phyloP scores from a whole-genome alignment of 2,797 vertebrate species.

The Psittacula derbiana region DNA sequence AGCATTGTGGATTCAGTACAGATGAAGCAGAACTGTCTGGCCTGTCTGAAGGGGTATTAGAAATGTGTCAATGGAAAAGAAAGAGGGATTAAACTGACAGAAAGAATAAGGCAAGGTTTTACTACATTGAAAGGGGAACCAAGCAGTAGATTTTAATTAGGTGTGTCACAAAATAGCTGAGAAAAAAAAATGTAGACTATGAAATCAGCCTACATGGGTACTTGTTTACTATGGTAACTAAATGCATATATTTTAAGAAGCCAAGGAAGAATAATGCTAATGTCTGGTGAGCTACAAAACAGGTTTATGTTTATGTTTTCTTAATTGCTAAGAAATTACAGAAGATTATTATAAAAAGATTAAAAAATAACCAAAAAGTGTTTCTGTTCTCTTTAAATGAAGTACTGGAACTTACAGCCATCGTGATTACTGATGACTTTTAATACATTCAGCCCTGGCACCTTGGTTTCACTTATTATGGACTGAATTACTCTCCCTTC shows the following conservation, averaged over 20 bases:
- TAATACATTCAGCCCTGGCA: neutral
- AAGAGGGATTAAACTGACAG: conserved; percentile 53
- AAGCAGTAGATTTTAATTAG: conserved; percentile 64
- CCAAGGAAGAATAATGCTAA: neutral
- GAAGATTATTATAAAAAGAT: neutral
- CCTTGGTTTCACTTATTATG: neutral
- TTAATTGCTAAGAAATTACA: neutral
- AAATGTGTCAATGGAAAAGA: conserved; percentile 53
- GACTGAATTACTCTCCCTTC: neutral
- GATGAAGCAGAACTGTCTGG: neutral
- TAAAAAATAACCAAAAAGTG: neutral
- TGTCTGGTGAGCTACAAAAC: neutral
- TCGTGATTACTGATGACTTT: neutral
- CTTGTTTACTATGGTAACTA: conserved; percentile 35
- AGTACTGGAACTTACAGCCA: neutral
- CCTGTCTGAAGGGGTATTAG: conserved; percentile 51
- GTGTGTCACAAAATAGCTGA: conserved; percentile 54
- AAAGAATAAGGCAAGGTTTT: conserved; percentile 24
- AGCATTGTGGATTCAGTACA: conserved; percentile 1
- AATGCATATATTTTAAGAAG: neutral
- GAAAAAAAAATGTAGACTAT: neutral
- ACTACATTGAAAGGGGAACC: conserved; percentile 13
- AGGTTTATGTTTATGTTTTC: neutral
- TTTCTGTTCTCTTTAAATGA: neutral
- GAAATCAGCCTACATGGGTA: neutral